A percentile compares a stretch with the other conserved stretches of the same genome.
Conservation (phyloP, 2,888 invertebrate species). For the Stictocephala bisonia region DNA sequence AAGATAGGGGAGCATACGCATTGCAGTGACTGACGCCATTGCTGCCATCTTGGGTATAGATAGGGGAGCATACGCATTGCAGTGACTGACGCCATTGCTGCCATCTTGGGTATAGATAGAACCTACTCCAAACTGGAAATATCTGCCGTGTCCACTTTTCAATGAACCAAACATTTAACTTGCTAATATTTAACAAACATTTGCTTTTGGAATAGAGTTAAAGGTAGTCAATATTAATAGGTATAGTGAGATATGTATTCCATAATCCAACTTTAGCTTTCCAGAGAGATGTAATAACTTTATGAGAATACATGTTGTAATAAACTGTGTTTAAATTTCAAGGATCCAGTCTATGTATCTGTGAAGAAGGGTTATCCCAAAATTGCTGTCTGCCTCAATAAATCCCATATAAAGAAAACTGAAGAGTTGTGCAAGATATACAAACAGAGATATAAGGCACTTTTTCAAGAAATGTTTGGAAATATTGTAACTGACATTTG, state of each 20-base stretch:
- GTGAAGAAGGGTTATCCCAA: not conserved
- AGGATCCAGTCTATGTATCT: slow-evolving; percentile 12
- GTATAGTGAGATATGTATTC: not conserved
- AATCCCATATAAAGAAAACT: not conserved
- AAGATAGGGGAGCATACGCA: no score
- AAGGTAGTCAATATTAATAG: no score
- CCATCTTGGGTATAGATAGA: no score
- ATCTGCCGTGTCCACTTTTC: no score
- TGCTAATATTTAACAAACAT: no score
- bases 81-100: no score
- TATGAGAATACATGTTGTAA: not conserved
- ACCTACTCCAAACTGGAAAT: no score
- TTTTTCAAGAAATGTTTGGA: not conserved
- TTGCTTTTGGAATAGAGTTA: no score
- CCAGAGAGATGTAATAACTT: not conserved
- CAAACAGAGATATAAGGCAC: not conserved
- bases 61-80: no score
- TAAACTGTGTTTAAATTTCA: not conserved
- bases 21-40: no score
- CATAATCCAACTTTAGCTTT: not conserved
- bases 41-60: no score
- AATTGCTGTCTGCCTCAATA: not conserved
- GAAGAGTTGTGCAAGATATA: not conserved
- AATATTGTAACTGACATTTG: not conserved
- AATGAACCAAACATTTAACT: no score